Conservation (phyloP, 1,140 invertebrate species). For the Tribolium castaneum region DNA sequence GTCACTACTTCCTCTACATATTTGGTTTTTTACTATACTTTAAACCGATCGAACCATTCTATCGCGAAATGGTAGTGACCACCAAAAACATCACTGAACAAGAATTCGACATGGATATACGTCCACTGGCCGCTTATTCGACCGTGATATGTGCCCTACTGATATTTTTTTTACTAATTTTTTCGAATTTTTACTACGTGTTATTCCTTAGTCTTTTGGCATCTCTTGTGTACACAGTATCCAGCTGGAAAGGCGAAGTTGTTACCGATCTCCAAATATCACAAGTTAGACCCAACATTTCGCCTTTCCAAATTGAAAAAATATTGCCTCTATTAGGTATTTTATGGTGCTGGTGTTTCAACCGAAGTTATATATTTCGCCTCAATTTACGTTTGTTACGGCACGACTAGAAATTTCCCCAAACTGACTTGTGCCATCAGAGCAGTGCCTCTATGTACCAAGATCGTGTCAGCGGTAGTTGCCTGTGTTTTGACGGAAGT, state of each 20-base stretch:
- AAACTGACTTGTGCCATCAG: not conserved
- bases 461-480: not conserved
- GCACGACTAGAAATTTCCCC: not conserved
- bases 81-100: not conserved
- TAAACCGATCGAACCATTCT: not conserved
- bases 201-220: not conserved
- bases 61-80: not conserved
- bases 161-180: not conserved
- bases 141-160: not conserved
- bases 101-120: not conserved
- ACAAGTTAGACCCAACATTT: not conserved
- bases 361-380: constrained; percentile 11
- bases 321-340: not conserved
- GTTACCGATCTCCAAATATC: not conserved
- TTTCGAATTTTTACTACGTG: not conserved
- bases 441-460: not conserved
- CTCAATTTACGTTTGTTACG: not conserved
- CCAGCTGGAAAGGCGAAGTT: not conserved
- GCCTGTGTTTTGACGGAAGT: not conserved
- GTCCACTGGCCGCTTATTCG: not conserved
- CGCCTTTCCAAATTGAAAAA: not conserved
- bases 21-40: not conserved
- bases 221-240: not conserved
- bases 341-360: not conserved
- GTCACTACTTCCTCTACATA: not conserved